Conservation (phyloP, 1,140 invertebrate species). For the Bacillus rossius region DNA sequence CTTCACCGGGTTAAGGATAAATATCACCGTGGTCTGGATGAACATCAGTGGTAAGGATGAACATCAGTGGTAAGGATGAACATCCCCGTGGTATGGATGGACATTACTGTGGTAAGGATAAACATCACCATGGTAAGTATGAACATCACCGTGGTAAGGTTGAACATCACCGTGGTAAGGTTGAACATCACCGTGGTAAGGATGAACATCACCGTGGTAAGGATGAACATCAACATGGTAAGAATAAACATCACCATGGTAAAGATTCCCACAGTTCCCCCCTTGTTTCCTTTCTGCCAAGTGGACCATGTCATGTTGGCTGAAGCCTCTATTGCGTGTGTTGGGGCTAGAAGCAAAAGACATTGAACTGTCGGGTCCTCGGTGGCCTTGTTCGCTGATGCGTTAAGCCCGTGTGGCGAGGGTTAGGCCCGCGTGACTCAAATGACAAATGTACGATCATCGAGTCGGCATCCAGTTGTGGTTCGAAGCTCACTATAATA, state of each 20-base stretch:
- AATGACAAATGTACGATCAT: too few relatives aligned
- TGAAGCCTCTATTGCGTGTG: too few relatives aligned
- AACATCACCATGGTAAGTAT: not conserved
- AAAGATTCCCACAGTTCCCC: too few relatives aligned
- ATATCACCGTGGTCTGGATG: not conserved
- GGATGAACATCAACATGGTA: slow-evolving; percentile 34
- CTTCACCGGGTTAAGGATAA: not conserved
- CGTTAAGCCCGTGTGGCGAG: too few relatives aligned
- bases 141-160: not conserved
- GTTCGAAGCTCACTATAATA: too few relatives aligned
- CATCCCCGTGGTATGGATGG: not conserved
- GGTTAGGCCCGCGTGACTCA: too few relatives aligned
- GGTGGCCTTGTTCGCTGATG: too few relatives aligned
- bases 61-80: slow-evolving; percentile 13
- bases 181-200: not conserved
- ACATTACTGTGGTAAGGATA: slow-evolving; percentile 33
- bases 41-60: not conserved
- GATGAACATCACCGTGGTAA: not conserved
- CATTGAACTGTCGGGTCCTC: too few relatives aligned
- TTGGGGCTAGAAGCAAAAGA: too few relatives aligned
- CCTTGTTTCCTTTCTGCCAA: too few relatives aligned
- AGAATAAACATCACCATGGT: slow-evolving; percentile 12
- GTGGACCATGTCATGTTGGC: too few relatives aligned
- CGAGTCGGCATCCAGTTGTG: too few relatives aligned
- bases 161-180: not conserved